Percentiles rank a stretch among this genome's conserved stretches.
These are phyloP conservation scores for Pyrrhosoma nymphula DNA, from an alignment of 2,888 invertebrate genomes.

Conservation along the genomic window DNA sequence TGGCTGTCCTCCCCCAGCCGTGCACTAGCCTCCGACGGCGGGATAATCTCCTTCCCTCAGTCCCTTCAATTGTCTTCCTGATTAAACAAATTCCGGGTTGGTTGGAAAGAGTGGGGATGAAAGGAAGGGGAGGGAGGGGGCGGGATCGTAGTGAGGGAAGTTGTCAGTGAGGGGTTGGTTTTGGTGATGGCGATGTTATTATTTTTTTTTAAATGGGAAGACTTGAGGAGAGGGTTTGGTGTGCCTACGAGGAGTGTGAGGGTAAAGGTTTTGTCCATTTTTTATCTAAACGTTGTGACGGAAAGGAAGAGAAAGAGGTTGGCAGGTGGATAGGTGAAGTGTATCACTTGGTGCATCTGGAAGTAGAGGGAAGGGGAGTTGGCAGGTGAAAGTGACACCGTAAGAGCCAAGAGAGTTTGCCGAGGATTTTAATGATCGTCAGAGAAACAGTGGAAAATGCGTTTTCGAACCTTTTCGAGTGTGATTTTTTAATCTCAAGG, in stretches of 20 bases:
- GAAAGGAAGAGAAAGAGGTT: not conserved
- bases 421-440: too few relatives aligned
- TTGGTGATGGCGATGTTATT: not conserved
- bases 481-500: too few relatives aligned
- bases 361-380: not conserved
- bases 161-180: not conserved
- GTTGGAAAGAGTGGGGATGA: not conserved
- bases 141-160: too few relatives aligned
- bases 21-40: not conserved
- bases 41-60: not conserved
- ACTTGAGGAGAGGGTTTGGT: not conserved
- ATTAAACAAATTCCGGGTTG: conserved; percentile 47
- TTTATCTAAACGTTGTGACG: not conserved
- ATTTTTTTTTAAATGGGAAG: not conserved
- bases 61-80: conserved; percentile 47
- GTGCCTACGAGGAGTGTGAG: not conserved
- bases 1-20: not conserved
- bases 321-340: not conserved
- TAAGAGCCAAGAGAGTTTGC: too few relatives aligned
- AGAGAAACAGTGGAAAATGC: too few relatives aligned
- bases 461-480: too few relatives aligned
- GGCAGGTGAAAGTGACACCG: not conserved
- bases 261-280: not conserved
- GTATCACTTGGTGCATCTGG: not conserved
- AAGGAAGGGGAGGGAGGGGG: not conserved